Base-by-base conservation (phyloP, 2,888 invertebrate species). In the Agrotis segetum region DNA sequence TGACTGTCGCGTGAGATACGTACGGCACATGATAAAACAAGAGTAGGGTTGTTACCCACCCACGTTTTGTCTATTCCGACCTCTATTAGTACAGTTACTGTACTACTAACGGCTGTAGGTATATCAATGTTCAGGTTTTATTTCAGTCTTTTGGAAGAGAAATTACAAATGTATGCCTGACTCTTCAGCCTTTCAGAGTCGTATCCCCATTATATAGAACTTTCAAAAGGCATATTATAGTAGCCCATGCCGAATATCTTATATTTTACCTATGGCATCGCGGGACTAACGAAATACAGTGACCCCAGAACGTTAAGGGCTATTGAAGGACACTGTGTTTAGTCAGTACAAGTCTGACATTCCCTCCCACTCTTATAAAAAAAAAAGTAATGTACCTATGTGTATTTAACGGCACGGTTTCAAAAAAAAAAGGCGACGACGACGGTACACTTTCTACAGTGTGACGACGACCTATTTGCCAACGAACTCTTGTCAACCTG, bases 21-120 rank as follows among this genome's bases (percentile, higher is more conserved):
- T 62, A 65, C 17, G 44, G n/a, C 24, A 16, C 19, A 49, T 52
- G 69, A 70, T 77, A 52, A 65, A 55, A 58, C 21, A 49, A 49
- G 47, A 58, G 16, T 60, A 78, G 78, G 69, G 70, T 19, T 77
- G 61, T 29, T 53, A 71, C 62, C 24, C 34, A 34, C 34, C 5
- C 56, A 49, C n/a, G 21, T 21, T n/a, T 19, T 29, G 17, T 55
- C 34, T 13, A 7, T n/a, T 46, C 9, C 17, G 11, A 29, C 63
- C 21, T 49, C 6, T 14, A 17, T 17, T 21, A 49, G 21, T 21
- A 17, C 2, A 14, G 29, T 24, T 24, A 2, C 24, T 24, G 24
- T 24, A 24, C 24, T 24, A 24, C 24, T 24, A 24, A 24, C 24
- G 24, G 24, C 24, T 24, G 24, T 24, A 24, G 24, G 24, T 47